These are phyloP conservation scores for Trochalopteron elliotii DNA, from an alignment of 2,113 vertebrate species.

Conservation along the genomic window DNA sequence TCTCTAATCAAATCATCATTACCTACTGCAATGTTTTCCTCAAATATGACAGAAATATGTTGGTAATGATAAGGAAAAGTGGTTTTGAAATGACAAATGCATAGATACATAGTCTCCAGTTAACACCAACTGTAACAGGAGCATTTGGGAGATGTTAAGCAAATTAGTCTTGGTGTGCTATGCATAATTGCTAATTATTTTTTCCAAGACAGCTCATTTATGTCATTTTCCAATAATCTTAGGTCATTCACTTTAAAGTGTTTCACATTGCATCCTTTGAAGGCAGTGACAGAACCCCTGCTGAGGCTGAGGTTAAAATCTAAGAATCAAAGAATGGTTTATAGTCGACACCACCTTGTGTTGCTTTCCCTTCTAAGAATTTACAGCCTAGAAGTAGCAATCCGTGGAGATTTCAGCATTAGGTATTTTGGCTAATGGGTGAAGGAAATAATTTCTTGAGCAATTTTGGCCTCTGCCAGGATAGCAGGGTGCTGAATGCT, in stretches of 20 bases:
- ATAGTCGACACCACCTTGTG: neutral
- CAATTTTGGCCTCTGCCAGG: neutral
- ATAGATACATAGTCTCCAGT: neutral
- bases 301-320: neutral
- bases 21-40: neutral
- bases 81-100: neutral
- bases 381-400: neutral
- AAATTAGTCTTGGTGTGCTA: neutral
- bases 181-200: neutral
- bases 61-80: neutral
- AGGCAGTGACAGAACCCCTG: neutral
- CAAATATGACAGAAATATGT: neutral
- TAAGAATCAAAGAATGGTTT: neutral
- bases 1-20: neutral
- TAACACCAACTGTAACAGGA: neutral
- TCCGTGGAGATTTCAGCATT: neutral
- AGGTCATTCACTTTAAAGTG: neutral
- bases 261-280: conserved; percentile 4
- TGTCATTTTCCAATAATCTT: neutral
- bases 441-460: neutral
- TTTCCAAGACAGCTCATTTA: neutral
- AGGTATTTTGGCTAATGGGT: neutral
- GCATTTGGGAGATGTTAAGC: neutral
- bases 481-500: neutral
- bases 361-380: neutral